These are phyloP conservation scores for Drosophila neoperkinsi DNA, from an alignment of 2,888 invertebrate species.

Conservation along the genomic window DNA sequence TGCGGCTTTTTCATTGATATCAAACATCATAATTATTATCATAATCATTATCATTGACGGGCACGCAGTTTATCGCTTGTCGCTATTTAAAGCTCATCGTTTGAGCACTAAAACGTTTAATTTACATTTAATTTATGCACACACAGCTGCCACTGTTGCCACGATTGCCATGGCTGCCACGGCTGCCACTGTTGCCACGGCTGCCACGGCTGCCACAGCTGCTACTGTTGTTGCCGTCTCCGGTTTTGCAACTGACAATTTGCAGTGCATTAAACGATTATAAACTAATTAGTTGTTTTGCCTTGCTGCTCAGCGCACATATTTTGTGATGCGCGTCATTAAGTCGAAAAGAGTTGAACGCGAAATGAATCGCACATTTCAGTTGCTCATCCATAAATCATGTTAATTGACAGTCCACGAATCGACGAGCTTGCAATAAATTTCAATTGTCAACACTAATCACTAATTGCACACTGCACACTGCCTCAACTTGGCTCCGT, in stretches of 20 bases:
- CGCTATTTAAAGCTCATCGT: constrained; percentile 64
- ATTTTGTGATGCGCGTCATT: constrained; percentile 14
- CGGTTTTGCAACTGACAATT: constrained; percentile 34
- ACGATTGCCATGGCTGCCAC: not conserved
- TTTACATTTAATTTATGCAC: constrained; percentile 78
- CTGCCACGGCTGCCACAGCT: not conserved
- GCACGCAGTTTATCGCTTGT: constrained; percentile 51
- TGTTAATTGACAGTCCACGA: not conserved
- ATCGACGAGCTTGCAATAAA: not conserved
- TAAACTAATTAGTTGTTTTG: constrained; percentile 72
- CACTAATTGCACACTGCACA: not conserved
- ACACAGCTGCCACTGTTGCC: constrained; percentile 53
- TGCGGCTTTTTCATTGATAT: not conserved
- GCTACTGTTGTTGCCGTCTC: not conserved
- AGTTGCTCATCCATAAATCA: not conserved
- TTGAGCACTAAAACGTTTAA: constrained; percentile 71
- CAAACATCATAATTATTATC: not conserved
- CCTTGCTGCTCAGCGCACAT: not conserved
- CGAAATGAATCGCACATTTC: not conserved
- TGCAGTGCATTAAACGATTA: constrained; percentile 76
- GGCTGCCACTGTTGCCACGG: not conserved
- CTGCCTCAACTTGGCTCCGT: not conserved
- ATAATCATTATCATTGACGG: constrained; percentile 29
- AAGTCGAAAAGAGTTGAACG: constrained; percentile 2
- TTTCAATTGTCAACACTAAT: not conserved